Evolutionary conservation across 2,797 vertebrate genomes (phyloP).

Genomic region (Parauchenoglanis ngamensis): DNA sequence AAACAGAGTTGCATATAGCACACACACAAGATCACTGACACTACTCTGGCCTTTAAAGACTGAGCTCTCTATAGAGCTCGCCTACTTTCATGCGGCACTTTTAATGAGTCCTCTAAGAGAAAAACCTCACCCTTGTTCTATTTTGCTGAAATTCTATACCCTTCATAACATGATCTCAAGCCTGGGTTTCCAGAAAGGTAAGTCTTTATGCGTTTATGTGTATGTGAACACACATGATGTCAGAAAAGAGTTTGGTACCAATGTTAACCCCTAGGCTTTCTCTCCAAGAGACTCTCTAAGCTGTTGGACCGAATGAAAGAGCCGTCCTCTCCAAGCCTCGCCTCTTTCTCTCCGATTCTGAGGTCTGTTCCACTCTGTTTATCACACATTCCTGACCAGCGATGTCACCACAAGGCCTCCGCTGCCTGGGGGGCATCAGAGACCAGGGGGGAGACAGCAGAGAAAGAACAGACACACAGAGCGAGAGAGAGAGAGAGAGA

Average conservation of each 20-base stretch:
- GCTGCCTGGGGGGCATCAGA: slow-evolving; percentile 52
- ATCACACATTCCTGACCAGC: slow-evolving; percentile 74
- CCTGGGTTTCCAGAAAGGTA: slow-evolving; percentile 35
- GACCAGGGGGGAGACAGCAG: slow-evolving; percentile 1
- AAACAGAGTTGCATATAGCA: slow-evolving; percentile 7
- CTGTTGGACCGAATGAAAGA: slow-evolving; percentile 15
- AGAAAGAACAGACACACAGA: slow-evolving; percentile 4
- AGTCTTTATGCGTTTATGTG: background rate
- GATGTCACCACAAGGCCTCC: slow-evolving; percentile 72
- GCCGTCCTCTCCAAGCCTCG: slow-evolving; percentile 19
- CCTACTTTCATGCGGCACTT: slow-evolving; percentile 22
- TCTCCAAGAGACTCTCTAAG: slow-evolving; percentile 12
- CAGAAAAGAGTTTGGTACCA: slow-evolving; percentile 7
- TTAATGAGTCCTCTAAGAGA: slow-evolving; percentile 24
- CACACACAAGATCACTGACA: slow-evolving; percentile 20
- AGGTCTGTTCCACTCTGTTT: slow-evolving; percentile 65
- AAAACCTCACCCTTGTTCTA: slow-evolving; percentile 34
- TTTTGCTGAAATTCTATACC: slow-evolving; percentile 36
- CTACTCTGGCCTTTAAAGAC: slow-evolving; percentile 1
- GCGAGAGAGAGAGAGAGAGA: background rate
- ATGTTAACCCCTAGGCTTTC: slow-evolving; percentile 15
- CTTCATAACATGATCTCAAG: slow-evolving; percentile 24
- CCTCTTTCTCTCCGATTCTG: slow-evolving; percentile 46
- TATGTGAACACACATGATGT: background rate
- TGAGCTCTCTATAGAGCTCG: slow-evolving; percentile 5